Evolutionary conservation across 2,113 vertebrate species (phyloP).

Genomic region (Nesogale talazaci): DNA sequence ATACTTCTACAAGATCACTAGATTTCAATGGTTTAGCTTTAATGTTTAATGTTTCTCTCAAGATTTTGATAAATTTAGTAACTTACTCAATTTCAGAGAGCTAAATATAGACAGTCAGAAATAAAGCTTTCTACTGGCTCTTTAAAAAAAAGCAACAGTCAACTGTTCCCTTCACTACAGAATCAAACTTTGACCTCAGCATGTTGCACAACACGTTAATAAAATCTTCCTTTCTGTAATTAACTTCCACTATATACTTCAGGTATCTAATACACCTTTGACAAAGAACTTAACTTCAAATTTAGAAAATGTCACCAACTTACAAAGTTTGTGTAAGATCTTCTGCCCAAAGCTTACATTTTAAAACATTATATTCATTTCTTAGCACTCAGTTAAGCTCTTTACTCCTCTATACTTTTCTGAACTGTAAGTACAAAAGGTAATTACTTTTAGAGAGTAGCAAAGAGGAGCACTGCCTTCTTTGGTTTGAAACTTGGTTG

Average conservation of each 20-base stretch:
- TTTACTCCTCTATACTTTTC: no score
- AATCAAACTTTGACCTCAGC: not conserved
- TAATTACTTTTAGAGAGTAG: not conserved
- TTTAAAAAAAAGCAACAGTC: not conserved
- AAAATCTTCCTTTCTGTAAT: not conserved
- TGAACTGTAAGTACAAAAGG: not conserved
- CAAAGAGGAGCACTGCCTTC: not conserved
- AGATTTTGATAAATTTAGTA: not conserved
- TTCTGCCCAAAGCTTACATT: not conserved
- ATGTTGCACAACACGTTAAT: not conserved
- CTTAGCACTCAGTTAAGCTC: not conserved
- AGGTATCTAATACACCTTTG: not conserved
- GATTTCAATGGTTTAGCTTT: not conserved
- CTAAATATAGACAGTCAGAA: not conserved
- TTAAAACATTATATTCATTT: constrained; percentile 43
- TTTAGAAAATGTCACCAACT: not conserved
- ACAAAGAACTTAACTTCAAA: not conserved
- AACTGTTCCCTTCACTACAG: not conserved
- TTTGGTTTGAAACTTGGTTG: not conserved
- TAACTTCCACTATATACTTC: not conserved
- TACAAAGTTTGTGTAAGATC: not conserved
- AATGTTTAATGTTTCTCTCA: not conserved
- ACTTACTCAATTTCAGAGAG: not conserved
- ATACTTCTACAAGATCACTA: not conserved
- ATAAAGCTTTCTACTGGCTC: no score